phyloP scores from a whole-genome alignment of 2,888 invertebrate species.

The Laothoe populi region DNA sequence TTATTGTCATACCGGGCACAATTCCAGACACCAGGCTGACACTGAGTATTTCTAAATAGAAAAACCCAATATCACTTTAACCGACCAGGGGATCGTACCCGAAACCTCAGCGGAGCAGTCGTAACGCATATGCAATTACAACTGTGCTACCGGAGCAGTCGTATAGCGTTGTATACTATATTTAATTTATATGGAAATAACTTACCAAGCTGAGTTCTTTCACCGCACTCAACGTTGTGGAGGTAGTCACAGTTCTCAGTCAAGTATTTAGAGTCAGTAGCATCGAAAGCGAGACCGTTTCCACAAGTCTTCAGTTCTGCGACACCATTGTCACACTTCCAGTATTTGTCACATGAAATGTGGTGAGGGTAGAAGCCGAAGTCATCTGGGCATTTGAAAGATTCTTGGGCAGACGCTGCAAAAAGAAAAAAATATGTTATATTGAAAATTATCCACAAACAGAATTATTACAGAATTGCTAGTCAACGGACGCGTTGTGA shows the following conservation, averaged over 20 bases:
- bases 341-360: constrained; percentile 96
- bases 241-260: constrained; percentile 98
- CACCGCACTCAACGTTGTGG: constrained; percentile 97
- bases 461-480: background rate
- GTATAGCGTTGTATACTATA: background rate
- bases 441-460: background rate
- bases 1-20: too few relatives aligned
- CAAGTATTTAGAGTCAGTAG: constrained; percentile 93
- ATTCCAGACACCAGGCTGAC: too few relatives aligned
- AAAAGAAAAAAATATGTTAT: constrained; percentile 47
- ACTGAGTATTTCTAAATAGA: too few relatives aligned
- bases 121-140: too few relatives aligned
- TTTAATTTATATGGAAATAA: background rate
- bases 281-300: constrained; percentile 96
- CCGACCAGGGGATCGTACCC: too few relatives aligned
- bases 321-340: constrained; percentile 96
- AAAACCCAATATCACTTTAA: too few relatives aligned
- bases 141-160: too few relatives aligned
- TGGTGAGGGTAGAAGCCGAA: constrained; percentile 97
- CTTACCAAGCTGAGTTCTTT: constrained; percentile 93
- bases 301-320: constrained; percentile 97
- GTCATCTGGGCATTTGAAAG: constrained; percentile 97
- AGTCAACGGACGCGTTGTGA: background rate
- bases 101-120: too few relatives aligned
- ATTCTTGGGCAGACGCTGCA: constrained; percentile 90